Percentiles rank a stretch among this genome's conserved stretches.
phyloP scores from a whole-genome alignment of 2,113 vertebrate genomes.

The Rattus rattus region DNA sequence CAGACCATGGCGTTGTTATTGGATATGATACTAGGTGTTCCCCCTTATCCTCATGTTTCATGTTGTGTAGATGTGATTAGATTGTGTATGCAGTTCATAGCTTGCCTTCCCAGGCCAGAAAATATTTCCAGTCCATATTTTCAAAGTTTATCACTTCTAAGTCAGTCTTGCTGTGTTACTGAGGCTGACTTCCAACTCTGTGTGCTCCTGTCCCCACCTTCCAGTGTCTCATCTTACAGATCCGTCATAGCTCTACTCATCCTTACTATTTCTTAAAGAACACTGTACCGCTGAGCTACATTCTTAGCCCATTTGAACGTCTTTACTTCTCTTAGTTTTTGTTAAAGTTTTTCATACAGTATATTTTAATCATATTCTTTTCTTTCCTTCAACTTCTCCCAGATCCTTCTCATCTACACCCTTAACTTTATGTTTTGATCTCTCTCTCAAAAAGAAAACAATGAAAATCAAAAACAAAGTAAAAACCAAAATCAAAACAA shows the following conservation, averaged over 20 bases:
- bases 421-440: neutral
- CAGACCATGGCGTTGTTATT: neutral
- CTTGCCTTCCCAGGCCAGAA: neutral
- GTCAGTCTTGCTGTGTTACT: neutral
- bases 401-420: neutral
- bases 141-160: neutral
- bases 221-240: neutral
- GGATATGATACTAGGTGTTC: neutral
- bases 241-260: neutral
- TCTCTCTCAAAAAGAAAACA: neutral
- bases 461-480: neutral
- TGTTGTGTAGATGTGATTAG: neutral
- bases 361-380: neutral
- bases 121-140: constrained; percentile 12
- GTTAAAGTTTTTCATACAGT: neutral
- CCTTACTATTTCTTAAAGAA: neutral
- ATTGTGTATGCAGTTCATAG: neutral
- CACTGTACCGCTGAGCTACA: neutral
- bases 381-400: neutral
- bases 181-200: neutral
- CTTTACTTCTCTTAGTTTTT: neutral
- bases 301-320: neutral
- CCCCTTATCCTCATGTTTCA: neutral
- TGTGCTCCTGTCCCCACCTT: neutral
- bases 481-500: neutral